Evolutionary conservation across 2,888 invertebrate species (phyloP).

Genomic region (Lochmaea crataegi): DNA sequence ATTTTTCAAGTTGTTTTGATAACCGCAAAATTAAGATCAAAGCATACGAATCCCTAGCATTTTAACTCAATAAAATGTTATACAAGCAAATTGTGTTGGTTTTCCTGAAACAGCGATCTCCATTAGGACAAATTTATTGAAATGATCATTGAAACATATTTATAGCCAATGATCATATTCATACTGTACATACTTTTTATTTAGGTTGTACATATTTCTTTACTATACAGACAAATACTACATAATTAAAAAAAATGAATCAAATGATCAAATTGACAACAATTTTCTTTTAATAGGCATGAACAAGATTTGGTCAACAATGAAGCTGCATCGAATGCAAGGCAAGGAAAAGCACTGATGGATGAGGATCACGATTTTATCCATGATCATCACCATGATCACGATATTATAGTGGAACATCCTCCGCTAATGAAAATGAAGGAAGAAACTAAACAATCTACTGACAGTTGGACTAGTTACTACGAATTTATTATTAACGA

Average conservation of each 20-base stretch:
- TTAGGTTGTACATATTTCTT: no score
- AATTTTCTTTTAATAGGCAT: conserved; percentile 48
- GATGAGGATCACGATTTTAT: conserved; percentile 68
- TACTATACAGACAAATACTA: no score
- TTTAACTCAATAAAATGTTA: no score
- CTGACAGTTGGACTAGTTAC: conserved; percentile 83
- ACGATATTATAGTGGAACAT: conserved; percentile 63
- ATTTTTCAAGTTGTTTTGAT: no score
- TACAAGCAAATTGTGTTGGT: no score
- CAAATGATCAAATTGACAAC: no score
- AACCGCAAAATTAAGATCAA: no score
- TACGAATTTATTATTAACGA: conserved; percentile 90
- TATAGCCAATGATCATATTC: conserved; percentile 3
- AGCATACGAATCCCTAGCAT: no score
- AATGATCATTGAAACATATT: conserved; percentile 13
- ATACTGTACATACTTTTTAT: background rate
- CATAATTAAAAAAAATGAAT: no score
- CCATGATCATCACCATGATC: conserved; percentile 64
- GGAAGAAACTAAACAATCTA: conserved; percentile 70
- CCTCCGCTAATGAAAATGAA: conserved; percentile 65
- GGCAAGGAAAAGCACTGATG: conserved; percentile 63
- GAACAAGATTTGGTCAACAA: conserved; percentile 60
- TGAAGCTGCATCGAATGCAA: conserved; percentile 55
- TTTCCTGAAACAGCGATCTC: no score
- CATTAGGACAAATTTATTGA: background rate